Conservation (phyloP, 2,113 vertebrate species). For the Mungos mungo region DNA sequence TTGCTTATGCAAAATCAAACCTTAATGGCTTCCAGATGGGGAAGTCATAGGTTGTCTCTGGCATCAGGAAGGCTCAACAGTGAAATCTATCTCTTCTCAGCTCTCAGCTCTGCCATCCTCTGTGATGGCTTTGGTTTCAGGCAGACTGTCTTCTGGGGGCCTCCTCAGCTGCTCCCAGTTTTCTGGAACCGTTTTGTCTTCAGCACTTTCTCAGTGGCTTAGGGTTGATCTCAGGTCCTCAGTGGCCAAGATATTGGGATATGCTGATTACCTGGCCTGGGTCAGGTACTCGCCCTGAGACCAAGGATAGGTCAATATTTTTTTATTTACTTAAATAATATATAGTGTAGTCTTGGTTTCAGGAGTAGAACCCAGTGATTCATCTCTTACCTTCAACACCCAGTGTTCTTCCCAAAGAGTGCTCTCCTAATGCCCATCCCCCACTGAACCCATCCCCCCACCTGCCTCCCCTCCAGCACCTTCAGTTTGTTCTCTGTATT, state of each 20-base stretch:
- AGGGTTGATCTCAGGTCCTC: background rate
- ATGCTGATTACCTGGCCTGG: no score
- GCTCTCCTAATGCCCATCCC: no score
- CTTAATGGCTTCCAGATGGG: background rate
- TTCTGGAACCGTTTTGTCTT: background rate
- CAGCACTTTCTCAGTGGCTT: background rate
- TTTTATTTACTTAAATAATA: no score
- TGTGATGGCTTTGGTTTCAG: background rate
- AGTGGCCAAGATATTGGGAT: background rate
- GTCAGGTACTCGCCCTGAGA: no score
- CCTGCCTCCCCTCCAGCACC: no score
- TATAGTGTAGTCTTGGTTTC: no score
- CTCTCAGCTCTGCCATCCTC: background rate
- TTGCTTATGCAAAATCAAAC: background rate
- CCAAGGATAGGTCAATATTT: fast-evolving
- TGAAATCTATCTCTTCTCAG: background rate
- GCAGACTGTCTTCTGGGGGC: background rate
- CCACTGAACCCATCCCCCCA: no score
- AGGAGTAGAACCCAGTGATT: no score
- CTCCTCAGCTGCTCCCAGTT: background rate
- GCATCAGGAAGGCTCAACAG: fast-evolving
- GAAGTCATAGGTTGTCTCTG: fast-evolving
- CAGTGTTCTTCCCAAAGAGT: no score
- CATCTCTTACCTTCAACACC: no score
- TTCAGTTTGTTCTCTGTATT: no score